Base-by-base conservation (phyloP, 2,113 vertebrate species). In the Collichthys lucidus region DNA sequence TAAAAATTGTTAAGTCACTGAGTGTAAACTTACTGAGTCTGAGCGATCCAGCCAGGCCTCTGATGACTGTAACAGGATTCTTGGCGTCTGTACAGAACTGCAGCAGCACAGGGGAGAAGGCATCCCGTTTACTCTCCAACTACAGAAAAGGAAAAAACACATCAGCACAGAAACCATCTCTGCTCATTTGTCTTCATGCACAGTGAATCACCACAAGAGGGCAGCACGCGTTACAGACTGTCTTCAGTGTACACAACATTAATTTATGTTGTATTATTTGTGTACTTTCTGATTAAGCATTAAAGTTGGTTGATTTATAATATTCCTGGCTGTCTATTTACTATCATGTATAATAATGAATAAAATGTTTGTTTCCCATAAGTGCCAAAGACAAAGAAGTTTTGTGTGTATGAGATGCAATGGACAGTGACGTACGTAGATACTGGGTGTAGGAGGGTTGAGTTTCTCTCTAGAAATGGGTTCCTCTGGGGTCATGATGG, bases 71-170 rank as follows among this genome's bases (percentile, higher is more conserved):
- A 74, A 98, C 97, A 11, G 97, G 97, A 70, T 98, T 98, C 67
- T 97, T 96, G 47, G 96, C 88, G 79, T 98, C 97, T 0, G 96
- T 97, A 71, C 97, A 98, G 92, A 98, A 98, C 91, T 98, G 97
- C 80, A 96, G 94, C 83, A 98, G 93, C 55, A 97, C 96, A 0
- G 97, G 97, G 0, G 97, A 97, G 86, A 98, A 96, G 49, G 97
- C 97, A 0, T 98, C 97, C 59, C 97, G 92, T 85, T 98, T 98
- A 69, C 97, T 98, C 84, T 98, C 97, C 96, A 98, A 76, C 97
- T 98, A 77, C 17, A 87, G 60, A 66, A n/a, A 9, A 60, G n/a
- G 10, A 83, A 60, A 29, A 26, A 79, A 42, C 40, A 79, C 0
- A 1, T 29, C 9, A 61, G 5, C 2, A 62, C 5, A n/a, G 8